Evolutionary conservation across 2,113 vertebrate species (phyloP), one percentile per base, ranked within the genome.

Genomic region (Cyanistes caeruleus): DNA sequence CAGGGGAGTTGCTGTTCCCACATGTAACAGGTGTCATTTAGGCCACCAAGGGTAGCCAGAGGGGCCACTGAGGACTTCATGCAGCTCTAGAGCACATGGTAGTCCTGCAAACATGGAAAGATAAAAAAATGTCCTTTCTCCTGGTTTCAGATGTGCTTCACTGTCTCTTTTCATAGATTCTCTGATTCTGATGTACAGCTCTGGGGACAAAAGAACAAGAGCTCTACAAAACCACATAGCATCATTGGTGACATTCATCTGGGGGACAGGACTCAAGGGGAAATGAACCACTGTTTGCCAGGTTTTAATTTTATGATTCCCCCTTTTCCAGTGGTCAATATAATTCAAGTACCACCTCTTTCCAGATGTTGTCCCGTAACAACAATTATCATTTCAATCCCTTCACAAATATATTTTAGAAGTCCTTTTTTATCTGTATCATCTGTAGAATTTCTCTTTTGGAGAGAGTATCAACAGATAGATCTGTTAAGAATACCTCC

Each of bases 31-130:
- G 19, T 52, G 52, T 15, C 25, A 22, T 53, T 74, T n/a, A 43
- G 41, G 18, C 15, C 77, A 20, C 14, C 53, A 43, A 48, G 31
- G 10, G 25, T 7, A 75, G 13, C 23, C 64, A 88, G 46, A n/a
- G 13, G 11, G 17, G 63, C 62, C 35, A 39, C 1, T n/a, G 17
- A 59, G 23, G 30, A 41, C 24, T 41, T 21, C 5, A 16, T 27
- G 19, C 24, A 3, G 1, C 18, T 44, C 8, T 41, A 11, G 15
- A 39, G 14, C 6, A 7, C 1, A 0, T 5, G 2, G 10, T 46
- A 13, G 72, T 52, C 44, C 80, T 69, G 9, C 4, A 64, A 44
- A 35, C 16, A 44, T 2, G 10, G 13, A 28, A 79, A 51, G n/a
- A 19, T 6, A 75, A 58, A 7, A 30, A 52, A 31, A 11, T 46